These are phyloP conservation scores for Novumbra hubbsi DNA, from an alignment of 2,797 vertebrate genomes.

Conservation along the genomic window DNA sequence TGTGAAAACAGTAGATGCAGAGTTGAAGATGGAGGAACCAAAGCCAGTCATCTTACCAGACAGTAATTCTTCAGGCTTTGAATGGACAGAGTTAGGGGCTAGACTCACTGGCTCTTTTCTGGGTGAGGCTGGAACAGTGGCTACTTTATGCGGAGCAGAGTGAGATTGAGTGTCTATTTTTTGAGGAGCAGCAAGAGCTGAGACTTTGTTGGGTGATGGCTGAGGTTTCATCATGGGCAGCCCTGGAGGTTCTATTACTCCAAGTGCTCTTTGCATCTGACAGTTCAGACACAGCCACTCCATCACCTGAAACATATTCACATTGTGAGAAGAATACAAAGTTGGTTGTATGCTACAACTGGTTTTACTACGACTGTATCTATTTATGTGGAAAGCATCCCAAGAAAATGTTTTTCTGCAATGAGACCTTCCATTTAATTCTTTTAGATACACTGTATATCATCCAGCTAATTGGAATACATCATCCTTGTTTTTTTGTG, in stretches of 20 bases:
- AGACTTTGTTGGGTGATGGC: constrained; percentile 47
- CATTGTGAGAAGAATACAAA: constrained; percentile 1
- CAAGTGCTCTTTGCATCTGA: constrained; percentile 81
- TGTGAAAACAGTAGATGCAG: constrained; percentile 84
- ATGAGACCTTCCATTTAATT: not conserved
- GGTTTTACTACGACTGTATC: not conserved
- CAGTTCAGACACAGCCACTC: constrained; percentile 89
- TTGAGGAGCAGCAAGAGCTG: constrained; percentile 11
- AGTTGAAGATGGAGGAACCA: constrained; percentile 85
- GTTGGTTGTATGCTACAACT: no score
- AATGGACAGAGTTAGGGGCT: constrained; percentile 66
- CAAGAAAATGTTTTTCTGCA: not conserved
- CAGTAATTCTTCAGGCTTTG: constrained; percentile 78
- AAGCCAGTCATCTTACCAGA: constrained; percentile 87
- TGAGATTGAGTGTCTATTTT: constrained; percentile 48
- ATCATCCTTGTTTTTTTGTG: not conserved
- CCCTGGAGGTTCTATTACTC: constrained; percentile 64
- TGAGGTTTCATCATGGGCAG: constrained; percentile 52
- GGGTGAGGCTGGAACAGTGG: constrained; percentile 49
- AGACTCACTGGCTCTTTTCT: constrained; percentile 40
- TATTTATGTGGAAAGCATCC: not conserved
- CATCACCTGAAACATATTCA: constrained; percentile 66
- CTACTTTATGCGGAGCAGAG: constrained; percentile 62
- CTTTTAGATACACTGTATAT: not conserved
- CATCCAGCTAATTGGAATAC: not conserved